Evolutionary conservation across 2,888 invertebrate species (phyloP).

Genomic region (Belgica antarctica): DNA sequence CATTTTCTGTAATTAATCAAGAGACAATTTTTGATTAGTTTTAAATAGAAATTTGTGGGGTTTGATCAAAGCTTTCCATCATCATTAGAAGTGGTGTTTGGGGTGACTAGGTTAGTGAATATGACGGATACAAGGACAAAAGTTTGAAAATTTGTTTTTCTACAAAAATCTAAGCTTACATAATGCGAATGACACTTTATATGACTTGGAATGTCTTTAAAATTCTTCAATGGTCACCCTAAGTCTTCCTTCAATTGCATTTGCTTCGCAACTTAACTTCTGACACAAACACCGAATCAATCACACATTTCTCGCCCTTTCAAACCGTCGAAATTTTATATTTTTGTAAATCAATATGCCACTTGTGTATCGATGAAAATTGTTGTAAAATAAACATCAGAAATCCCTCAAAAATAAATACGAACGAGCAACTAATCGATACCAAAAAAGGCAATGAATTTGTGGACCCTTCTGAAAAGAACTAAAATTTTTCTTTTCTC

Average conservation of each 20-base stretch:
- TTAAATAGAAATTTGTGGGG: background rate
- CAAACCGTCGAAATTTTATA: conserved; percentile 8
- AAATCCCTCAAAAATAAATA: conserved; percentile 34
- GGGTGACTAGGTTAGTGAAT: too few species aligned
- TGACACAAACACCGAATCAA: conserved; percentile 17
- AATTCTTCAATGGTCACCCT: too few species aligned
- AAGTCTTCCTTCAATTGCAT: too few species aligned
- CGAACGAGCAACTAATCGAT: conserved; percentile 32
- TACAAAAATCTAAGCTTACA: too few species aligned
- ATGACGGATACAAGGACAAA: too few species aligned
- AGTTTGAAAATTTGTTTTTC: too few species aligned
- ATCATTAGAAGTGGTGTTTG: background rate
- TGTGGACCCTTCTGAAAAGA: conserved; percentile 37
- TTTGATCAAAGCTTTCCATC: background rate
- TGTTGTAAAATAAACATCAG: conserved; percentile 43
- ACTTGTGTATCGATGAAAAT: conserved; percentile 31
- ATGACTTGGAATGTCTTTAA: too few species aligned
- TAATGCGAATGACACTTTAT: too few species aligned
- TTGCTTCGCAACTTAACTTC: background rate
- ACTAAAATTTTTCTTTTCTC: conserved; percentile 26
- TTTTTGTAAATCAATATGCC: conserved; percentile 36
- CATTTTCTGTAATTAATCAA: conserved; percentile 53
- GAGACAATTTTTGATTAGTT: background rate
- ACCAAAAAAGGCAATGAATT: conserved; percentile 22
- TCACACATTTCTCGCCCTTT: background rate